Evolutionary conservation across 92 coral and sea anemone genomes (phyloP).

Genomic region (Ricordea florida): DNA sequence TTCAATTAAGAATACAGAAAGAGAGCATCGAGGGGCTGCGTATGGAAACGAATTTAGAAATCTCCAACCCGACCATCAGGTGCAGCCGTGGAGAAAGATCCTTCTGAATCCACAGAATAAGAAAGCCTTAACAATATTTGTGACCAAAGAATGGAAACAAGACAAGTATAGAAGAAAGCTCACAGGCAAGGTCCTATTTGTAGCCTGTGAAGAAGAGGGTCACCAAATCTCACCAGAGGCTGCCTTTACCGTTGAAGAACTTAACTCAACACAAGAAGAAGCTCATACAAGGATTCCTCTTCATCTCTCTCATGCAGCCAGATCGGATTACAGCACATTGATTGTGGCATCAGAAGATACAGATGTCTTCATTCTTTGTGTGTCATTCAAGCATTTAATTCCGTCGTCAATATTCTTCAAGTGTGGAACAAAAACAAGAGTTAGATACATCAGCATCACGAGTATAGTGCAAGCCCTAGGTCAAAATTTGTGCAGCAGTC

Average conservation of each 20-base stretch:
- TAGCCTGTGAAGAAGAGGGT: slow-evolving; percentile 35
- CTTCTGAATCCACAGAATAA: slow-evolving; percentile 49
- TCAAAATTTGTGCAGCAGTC: slow-evolving; percentile 29
- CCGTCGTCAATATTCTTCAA: slow-evolving; percentile 42
- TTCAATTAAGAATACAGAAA: slow-evolving; percentile 61
- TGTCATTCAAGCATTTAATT: slow-evolving; percentile 26
- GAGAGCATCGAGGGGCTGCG: slow-evolving; percentile 39
- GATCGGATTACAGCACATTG: slow-evolving; percentile 22
- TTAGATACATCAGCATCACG: slow-evolving; percentile 35
- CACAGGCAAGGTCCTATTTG: slow-evolving; percentile 26
- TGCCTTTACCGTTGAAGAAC: slow-evolving; percentile 12
- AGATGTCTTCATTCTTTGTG: slow-evolving; percentile 48
- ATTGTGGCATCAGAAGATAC: slow-evolving; percentile 64
- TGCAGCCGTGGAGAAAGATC: slow-evolving; percentile 37
- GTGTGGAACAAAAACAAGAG: slow-evolving; percentile 57
- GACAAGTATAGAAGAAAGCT: slow-evolving; percentile 19
- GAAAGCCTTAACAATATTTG: slow-evolving; percentile 51
- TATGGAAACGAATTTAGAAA: slow-evolving; percentile 30
- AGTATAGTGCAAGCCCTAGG: slow-evolving; percentile 51
- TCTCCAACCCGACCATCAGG: slow-evolving; percentile 21
- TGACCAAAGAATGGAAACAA: slow-evolving; percentile 37
- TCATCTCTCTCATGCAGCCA: slow-evolving; percentile 47
- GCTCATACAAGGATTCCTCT: slow-evolving; percentile 61
- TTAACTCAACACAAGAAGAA: slow-evolving; percentile 56
- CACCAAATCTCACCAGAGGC: slow-evolving; percentile 31